Conservation (phyloP, 2,888 invertebrate genomes). For the Thysanoteuthis rhombus region DNA sequence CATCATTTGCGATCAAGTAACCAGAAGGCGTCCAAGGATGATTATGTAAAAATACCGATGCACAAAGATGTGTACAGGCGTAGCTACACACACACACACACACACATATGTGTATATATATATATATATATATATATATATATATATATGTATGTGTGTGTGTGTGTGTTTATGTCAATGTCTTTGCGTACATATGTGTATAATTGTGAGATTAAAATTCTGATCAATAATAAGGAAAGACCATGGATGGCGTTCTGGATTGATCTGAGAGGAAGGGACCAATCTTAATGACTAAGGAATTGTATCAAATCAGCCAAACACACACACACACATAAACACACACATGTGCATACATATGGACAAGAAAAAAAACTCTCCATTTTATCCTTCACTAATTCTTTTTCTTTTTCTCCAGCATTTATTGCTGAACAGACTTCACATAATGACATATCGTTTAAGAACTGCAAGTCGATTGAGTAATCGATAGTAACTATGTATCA, state of each 20-base stretch:
- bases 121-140: background rate
- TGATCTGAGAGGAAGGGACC: background rate
- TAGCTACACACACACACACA: too few relatives aligned
- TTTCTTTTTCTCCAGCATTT: background rate
- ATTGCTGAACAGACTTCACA: background rate
- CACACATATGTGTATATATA: background rate
- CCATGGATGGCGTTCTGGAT: background rate
- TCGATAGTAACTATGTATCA: background rate
- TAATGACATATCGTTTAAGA: conserved; percentile 12
- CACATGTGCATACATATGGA: background rate
- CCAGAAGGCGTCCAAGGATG: too few relatives aligned
- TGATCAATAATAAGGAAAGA: background rate
- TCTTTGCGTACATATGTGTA: background rate
- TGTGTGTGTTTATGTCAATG: background rate
- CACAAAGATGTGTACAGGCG: too few relatives aligned
- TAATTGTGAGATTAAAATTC: background rate
- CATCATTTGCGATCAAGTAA: too few relatives aligned
- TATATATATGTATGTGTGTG: background rate
- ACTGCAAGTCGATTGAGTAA: background rate
- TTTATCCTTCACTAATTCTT: background rate
- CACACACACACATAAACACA: background rate
- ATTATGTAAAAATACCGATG: too few relatives aligned
- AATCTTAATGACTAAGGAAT: background rate
- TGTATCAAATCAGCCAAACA: background rate
- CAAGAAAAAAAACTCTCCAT: background rate